Evolutionary conservation across 1,140 invertebrate genomes (phyloP), one percentile per base, ranked within the genome.

Genomic region (Apocrypta bakeri): DNA sequence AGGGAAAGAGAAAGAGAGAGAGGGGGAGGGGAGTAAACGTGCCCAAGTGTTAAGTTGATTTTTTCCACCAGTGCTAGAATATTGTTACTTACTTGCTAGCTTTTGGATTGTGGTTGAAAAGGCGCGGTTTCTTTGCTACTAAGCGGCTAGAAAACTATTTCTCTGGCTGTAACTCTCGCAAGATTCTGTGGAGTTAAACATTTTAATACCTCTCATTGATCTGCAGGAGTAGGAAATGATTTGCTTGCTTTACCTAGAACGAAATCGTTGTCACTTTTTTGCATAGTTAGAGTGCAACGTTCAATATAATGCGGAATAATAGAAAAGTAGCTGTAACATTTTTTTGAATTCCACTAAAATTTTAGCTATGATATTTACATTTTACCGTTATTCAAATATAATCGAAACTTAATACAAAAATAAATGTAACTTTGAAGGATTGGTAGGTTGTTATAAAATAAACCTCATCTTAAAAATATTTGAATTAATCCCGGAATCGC

Each of bases 31-130:
- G 48, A n/a, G 21, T 29, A 21, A 42, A 14, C 48, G 21, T 7
- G 48, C 48, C 48, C 77, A 24, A 79, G 40, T 61, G 77, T 79
- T 71, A 12, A 71, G 42, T 27, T 25, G 21, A 71, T 61, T 56
- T 42, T 73, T 73, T 79, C 6, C 25, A n/a, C 1, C 24, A 42
- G 33, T 31, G 3, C 42, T 69, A 2, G 40, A 17, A 69, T 78
- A 48, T 66, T 40, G 31, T 66, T 77, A 40, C 37, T 77, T 77
- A 66, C 31, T 56, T 7, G 48, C 48, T 24, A 21, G 75, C 31
- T 66, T 77, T 66, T 3, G 37, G 64, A 66, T 77, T 64, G 61
- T 64, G 48, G 48, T 56, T 2, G 4, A 48, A 17, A 17, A 48
- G 21, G 14, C 42, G 42, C 11, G 42, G 42, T 48, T 17, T 48